These are phyloP conservation scores for Rhodinocichla rosea DNA, from an alignment of 2,113 vertebrate species.

Conservation along the genomic window DNA sequence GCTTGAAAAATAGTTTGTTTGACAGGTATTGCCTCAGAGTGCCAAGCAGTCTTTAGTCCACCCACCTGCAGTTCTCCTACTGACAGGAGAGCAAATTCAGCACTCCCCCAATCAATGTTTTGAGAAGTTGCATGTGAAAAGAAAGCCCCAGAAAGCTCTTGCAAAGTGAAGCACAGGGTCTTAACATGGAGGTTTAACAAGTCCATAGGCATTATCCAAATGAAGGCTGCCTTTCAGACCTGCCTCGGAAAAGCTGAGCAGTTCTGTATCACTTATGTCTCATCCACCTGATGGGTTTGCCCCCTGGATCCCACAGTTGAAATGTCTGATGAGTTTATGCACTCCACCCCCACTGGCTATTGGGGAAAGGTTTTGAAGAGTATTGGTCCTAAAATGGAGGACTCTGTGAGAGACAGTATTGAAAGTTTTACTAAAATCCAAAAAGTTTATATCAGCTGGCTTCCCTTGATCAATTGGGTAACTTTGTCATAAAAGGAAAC, in stretches of 20 bases:
- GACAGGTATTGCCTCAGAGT: neutral
- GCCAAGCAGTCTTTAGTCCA: neutral
- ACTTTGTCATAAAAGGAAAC: neutral
- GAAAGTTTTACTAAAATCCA: neutral
- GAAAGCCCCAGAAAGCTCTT: neutral
- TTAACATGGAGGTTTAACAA: neutral
- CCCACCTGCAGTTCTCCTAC: neutral
- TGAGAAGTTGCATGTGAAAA: neutral
- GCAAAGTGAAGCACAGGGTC: neutral
- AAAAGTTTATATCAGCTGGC: neutral
- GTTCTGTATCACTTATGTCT: rapidly evolving
- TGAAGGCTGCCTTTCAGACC: neutral
- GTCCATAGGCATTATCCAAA: neutral
- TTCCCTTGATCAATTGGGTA: neutral
- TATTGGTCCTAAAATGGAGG: neutral
- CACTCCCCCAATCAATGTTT: neutral
- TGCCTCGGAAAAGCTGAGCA: neutral
- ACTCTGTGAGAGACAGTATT: neutral
- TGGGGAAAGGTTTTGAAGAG: neutral
- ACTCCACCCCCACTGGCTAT: neutral
- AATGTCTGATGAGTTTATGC: neutral
- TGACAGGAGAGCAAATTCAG: slow-evolving; percentile 27
- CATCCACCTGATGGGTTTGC: neutral
- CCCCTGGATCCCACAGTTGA: rapidly evolving
- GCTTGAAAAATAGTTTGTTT: neutral